phyloP scores from a whole-genome alignment of 2,888 invertebrate genomes.

The Sceliomorpha sp. region DNA sequence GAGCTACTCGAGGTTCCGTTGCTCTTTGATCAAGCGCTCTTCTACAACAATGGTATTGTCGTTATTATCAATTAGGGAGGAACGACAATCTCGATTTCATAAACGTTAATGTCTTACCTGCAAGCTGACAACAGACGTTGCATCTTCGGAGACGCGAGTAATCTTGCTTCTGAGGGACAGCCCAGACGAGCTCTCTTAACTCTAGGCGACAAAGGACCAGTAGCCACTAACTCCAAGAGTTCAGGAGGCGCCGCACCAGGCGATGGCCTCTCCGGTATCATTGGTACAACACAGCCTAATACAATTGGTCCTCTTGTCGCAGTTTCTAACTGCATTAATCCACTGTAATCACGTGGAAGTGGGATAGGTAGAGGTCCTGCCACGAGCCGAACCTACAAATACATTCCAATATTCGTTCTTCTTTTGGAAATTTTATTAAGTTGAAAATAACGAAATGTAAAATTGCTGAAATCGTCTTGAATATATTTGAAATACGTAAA shows the following conservation, averaged over 20 bases:
- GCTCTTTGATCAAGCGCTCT: constrained; percentile 76
- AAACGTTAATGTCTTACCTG: constrained; percentile 71
- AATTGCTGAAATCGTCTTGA: no score
- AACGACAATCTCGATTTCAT: no score
- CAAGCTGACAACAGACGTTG: constrained; percentile 80
- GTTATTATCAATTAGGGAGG: no score
- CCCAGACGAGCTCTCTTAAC: constrained; percentile 74
- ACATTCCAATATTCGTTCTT: no score
- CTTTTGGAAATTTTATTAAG: no score
- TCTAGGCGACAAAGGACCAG: constrained; percentile 75
- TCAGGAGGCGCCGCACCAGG: constrained; percentile 73
- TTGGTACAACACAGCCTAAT: constrained; percentile 80
- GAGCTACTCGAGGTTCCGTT: constrained; percentile 75
- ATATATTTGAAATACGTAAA: no score
- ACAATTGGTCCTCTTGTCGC: constrained; percentile 78
- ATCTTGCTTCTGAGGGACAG: constrained; percentile 77
- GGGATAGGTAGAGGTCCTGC: constrained; percentile 77
- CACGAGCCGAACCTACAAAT: constrained; percentile 79
- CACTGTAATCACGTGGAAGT: constrained; percentile 79
- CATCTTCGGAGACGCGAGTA: constrained; percentile 80
- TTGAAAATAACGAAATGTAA: no score
- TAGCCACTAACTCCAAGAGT: constrained; percentile 74
- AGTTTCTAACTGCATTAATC: constrained; percentile 78
- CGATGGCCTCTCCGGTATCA: constrained; percentile 73
- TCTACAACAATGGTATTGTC: constrained; percentile 62